These are phyloP conservation scores for Papilio protenor DNA, from an alignment of 2,888 invertebrate genomes.

Conservation along the genomic window DNA sequence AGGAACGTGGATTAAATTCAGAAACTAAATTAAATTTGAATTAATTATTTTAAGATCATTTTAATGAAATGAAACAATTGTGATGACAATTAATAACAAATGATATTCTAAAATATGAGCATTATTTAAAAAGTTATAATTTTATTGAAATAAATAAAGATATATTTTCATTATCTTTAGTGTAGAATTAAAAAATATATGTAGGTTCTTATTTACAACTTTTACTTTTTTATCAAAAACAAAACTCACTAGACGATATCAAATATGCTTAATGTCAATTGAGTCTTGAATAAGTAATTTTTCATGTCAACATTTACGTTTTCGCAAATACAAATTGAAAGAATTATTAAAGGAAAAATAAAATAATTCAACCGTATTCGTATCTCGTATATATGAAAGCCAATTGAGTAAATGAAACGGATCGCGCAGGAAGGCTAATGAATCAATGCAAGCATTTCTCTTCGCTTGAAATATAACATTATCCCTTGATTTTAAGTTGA, in stretches of 20 bases:
- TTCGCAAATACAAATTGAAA: neutral
- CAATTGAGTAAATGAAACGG: conserved; percentile 7
- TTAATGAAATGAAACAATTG: neutral
- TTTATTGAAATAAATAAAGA: too few relatives aligned
- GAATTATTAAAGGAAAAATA: neutral
- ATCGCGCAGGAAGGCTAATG: conserved; percentile 12
- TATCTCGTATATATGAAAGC: conserved; percentile 3
- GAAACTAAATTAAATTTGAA: conserved; percentile 1
- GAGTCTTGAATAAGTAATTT: neutral
- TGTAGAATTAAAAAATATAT: too few relatives aligned
- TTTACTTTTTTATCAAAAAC: neutral
- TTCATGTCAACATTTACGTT: neutral
- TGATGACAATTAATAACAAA: too few relatives aligned
- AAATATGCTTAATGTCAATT: neutral
- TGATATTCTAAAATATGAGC: too few relatives aligned
- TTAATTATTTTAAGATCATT: neutral
- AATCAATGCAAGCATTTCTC: conserved; percentile 14
- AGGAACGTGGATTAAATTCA: conserved; percentile 2
- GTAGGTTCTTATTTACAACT: too few relatives aligned
- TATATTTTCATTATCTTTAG: too few relatives aligned
- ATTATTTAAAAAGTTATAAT: too few relatives aligned
- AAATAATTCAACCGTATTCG: conserved; percentile 16
- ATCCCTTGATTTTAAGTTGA: neutral
- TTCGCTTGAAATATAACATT: neutral
- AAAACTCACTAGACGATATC: neutral